phyloP scores from a whole-genome alignment of 2,113 vertebrate genomes.

The Poeciliopsis prolifica region DNA sequence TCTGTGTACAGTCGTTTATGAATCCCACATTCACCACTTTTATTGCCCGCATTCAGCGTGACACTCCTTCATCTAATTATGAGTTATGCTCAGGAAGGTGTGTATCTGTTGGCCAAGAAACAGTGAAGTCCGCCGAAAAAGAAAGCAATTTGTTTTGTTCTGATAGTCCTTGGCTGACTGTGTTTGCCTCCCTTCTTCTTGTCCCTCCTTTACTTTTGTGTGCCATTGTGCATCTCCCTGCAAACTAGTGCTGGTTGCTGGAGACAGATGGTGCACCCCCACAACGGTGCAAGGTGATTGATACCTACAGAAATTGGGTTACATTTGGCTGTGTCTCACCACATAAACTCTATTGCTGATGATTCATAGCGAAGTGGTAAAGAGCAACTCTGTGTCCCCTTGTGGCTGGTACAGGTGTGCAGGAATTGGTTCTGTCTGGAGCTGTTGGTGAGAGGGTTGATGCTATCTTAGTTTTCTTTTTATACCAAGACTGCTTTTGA shows the following conservation, averaged over 20 bases:
- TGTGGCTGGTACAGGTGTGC: conserved; percentile 70
- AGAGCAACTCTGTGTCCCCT: conserved; percentile 63
- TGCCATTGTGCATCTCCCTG: conserved; percentile 54
- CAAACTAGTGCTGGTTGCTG: conserved; percentile 51
- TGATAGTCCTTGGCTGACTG: conserved; percentile 55
- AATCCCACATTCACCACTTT: conserved; percentile 64
- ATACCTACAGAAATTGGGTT: conserved; percentile 81
- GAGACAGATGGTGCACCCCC: conserved; percentile 77
- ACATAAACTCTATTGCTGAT: conserved; percentile 69
- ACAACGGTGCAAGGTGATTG: conserved; percentile 73
- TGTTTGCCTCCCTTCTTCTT: conserved; percentile 36
- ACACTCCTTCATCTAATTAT: conserved; percentile 72
- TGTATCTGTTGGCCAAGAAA: conserved; percentile 49
- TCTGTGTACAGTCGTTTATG: conserved; percentile 65
- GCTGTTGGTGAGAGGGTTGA: conserved; percentile 41
- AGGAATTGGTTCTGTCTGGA: conserved; percentile 56
- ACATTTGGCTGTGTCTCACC: conserved; percentile 75
- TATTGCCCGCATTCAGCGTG: conserved; percentile 70
- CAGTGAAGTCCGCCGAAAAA: conserved; percentile 39
- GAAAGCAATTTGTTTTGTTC: conserved; percentile 51
- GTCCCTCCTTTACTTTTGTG: conserved; percentile 26
- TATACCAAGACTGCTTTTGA: neutral
- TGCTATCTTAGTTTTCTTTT: conserved; percentile 19
- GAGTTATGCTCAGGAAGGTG: conserved; percentile 65
- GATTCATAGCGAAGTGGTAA: conserved; percentile 76